phyloP scores from a whole-genome alignment of 2,797 vertebrate genomes.

The Etheostoma nigrum region DNA sequence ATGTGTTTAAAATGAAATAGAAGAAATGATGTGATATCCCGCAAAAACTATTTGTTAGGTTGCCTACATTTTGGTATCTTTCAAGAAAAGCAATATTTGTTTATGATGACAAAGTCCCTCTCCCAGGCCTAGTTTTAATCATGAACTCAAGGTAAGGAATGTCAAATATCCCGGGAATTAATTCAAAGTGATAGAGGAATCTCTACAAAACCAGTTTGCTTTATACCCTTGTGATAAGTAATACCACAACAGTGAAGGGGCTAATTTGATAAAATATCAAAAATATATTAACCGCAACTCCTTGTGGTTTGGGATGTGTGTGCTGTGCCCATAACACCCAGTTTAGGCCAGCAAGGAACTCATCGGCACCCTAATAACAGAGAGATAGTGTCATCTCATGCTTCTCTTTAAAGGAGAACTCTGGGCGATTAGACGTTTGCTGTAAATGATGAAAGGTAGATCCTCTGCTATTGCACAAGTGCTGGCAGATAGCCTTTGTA shows the following conservation, averaged over 20 bases:
- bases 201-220: background rate
- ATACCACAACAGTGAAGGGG: background rate
- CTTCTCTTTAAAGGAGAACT: background rate
- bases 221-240: background rate
- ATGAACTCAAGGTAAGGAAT: background rate
- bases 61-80: background rate
- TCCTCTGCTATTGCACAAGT: constrained; percentile 17
- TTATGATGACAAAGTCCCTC: background rate
- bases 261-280: background rate
- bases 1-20: background rate
- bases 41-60: background rate
- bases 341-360: background rate
- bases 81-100: background rate
- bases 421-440: background rate
- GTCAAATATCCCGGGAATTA: background rate
- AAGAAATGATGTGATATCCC: background rate
- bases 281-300: background rate
- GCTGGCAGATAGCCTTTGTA: background rate
- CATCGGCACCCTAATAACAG: too few species aligned
- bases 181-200: background rate
- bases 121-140: background rate
- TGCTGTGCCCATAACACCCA: background rate
- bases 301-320: background rate
- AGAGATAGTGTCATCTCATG: background rate
- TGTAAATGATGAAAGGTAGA: background rate